These are phyloP conservation scores for Heliconius melpomene DNA, from an alignment of 1,140 invertebrate genomes.

Conservation along the genomic window DNA sequence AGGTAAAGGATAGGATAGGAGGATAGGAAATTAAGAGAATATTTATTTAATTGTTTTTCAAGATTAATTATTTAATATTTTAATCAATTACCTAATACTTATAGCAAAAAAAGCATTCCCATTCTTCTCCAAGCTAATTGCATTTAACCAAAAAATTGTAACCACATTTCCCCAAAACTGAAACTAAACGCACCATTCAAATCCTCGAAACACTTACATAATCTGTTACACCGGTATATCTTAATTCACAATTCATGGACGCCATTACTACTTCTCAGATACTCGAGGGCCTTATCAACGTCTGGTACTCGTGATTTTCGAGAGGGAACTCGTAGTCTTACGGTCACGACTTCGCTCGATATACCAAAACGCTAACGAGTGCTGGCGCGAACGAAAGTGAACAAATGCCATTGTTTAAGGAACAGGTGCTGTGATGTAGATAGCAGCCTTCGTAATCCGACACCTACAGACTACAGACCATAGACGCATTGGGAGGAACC, in stretches of 20 bases:
- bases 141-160: not conserved
- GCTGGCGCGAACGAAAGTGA: slow-evolving; percentile 57
- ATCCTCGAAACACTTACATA: slow-evolving; percentile 26
- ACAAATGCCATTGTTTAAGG: slow-evolving; percentile 54
- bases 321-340: slow-evolving; percentile 45
- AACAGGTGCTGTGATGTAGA: slow-evolving; percentile 53
- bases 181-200: slow-evolving; percentile 17
- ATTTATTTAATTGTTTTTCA: too few species aligned
- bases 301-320: slow-evolving; percentile 42
- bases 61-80: too few species aligned
- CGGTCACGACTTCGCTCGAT: slow-evolving; percentile 68
- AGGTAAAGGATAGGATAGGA: too few species aligned
- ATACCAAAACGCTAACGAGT: slow-evolving; percentile 65
- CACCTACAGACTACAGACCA: slow-evolving; percentile 38
- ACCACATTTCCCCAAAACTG: not conserved
- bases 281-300: slow-evolving; percentile 38
- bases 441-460: slow-evolving; percentile 40
- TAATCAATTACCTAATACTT: too few species aligned
- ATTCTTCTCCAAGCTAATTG: too few species aligned
- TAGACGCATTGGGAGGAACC: slow-evolving; percentile 17
- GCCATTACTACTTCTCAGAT: slow-evolving; percentile 42
- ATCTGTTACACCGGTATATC: slow-evolving; percentile 29
- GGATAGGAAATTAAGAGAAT: too few species aligned
- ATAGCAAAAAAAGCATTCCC: too few species aligned
- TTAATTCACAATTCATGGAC: slow-evolving; percentile 43